Conservation (phyloP, 1,140 invertebrate genomes). For the Andrena cerasifolii region DNA sequence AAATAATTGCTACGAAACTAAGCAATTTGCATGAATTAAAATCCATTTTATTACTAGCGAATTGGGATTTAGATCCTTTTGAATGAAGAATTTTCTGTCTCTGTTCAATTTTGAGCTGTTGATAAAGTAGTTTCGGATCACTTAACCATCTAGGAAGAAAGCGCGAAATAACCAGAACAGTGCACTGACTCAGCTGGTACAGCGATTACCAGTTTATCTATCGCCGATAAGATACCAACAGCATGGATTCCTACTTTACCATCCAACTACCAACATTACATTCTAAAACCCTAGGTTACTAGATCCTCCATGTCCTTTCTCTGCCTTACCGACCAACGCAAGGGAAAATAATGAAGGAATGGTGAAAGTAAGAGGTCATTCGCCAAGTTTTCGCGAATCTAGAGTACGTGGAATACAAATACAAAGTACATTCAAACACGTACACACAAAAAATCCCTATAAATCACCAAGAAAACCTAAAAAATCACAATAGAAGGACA, state of each 20-base stretch:
- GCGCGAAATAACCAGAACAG: background rate
- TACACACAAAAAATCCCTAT: background rate
- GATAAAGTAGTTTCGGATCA: background rate
- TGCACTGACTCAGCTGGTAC: background rate
- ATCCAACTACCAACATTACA: conserved; percentile 1
- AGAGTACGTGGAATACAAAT: background rate
- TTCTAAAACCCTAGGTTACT: background rate
- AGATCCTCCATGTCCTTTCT: background rate
- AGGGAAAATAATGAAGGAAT: background rate
- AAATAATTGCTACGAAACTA: too few species aligned
- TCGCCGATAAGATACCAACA: background rate
- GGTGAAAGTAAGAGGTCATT: conserved; percentile 52
- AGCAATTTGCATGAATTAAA: too few species aligned
- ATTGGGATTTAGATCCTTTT: too few species aligned
- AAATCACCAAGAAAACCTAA: background rate
- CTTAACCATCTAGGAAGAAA: background rate
- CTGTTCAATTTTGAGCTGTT: too few species aligned
- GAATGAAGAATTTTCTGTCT: too few species aligned
- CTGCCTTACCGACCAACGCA: conserved; percentile 45
- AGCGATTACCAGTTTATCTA: conserved; percentile 5
- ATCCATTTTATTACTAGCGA: background rate
- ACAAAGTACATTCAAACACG: background rate
- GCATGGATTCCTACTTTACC: background rate
- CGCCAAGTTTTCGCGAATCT: background rate
- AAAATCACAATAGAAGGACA: background rate